These are phyloP conservation scores for Philopedon plagiatum DNA, from an alignment of 2,888 invertebrate species.

Conservation along the genomic window DNA sequence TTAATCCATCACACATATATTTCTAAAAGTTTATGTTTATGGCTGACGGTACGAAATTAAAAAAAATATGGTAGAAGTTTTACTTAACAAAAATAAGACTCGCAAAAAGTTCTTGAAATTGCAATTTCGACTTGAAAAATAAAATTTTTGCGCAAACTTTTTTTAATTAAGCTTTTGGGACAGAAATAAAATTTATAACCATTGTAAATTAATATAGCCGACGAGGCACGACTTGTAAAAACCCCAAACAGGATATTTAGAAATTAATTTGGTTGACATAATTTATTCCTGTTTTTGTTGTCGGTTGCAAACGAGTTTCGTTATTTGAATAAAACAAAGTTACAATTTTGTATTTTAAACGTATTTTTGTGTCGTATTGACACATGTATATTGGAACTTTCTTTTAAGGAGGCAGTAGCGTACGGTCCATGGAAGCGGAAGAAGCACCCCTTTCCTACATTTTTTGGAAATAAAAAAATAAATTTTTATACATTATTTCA, in stretches of 20 bases:
- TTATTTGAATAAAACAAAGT: not conserved
- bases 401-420: no score
- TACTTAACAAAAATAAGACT: not conserved
- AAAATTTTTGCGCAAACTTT: not conserved
- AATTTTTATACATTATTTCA: no score
- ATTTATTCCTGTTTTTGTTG: constrained; percentile 4
- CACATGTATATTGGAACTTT: no score
- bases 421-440: no score
- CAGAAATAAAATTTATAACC: constrained; percentile 6
- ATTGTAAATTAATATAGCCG: not conserved
- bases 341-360: not conserved
- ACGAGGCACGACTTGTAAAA: not conserved
- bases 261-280: constrained; percentile 6
- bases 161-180: constrained; percentile 8
- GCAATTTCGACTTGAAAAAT: not conserved
- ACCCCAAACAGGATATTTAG: constrained; percentile 3
- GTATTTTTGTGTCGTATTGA: no score
- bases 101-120: not conserved
- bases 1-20: no score
- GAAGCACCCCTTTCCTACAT: no score
- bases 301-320: not conserved
- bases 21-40: no score
- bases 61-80: no score
- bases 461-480: no score
- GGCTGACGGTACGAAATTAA: no score